These are phyloP conservation scores for Prolemur simus DNA, from an alignment of 2,113 vertebrate genomes.

Conservation along the genomic window DNA sequence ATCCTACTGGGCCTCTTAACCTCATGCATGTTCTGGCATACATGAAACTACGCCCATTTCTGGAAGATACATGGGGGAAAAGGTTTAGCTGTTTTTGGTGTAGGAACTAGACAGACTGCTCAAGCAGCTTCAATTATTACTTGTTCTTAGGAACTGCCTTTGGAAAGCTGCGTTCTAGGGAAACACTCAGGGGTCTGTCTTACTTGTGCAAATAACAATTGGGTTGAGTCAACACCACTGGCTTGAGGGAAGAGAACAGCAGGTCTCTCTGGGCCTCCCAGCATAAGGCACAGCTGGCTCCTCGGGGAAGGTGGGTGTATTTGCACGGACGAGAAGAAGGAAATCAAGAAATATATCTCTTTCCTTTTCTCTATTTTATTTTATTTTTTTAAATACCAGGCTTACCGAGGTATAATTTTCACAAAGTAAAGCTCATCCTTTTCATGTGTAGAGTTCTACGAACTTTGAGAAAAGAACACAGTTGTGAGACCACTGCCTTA, in stretches of 20 bases:
- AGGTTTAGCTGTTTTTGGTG: background rate
- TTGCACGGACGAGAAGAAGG: background rate
- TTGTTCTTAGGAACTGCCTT: background rate
- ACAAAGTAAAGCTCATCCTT: background rate
- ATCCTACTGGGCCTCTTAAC: background rate
- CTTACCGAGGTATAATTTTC: background rate
- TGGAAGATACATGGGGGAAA: background rate
- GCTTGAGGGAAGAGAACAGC: background rate
- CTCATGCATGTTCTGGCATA: background rate
- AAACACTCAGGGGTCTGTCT: background rate
- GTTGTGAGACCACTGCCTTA: background rate
- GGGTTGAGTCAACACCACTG: background rate
- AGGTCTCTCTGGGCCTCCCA: too few relatives aligned
- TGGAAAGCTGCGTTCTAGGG: background rate
- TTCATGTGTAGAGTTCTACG: background rate
- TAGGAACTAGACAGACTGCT: background rate
- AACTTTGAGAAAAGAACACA: background rate
- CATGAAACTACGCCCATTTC: background rate
- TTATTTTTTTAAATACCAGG: background rate
- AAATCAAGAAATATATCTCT: background rate
- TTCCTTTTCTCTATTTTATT: background rate
- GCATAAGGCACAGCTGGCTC: background rate
- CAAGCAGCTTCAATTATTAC: background rate
- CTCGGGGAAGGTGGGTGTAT: background rate
- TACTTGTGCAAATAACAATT: background rate